A percentile compares a stretch with the other conserved stretches of the same genome.
These are phyloP conservation scores for Sula dactylatra DNA, from an alignment of 2,113 vertebrate genomes.

Conservation along the genomic window DNA sequence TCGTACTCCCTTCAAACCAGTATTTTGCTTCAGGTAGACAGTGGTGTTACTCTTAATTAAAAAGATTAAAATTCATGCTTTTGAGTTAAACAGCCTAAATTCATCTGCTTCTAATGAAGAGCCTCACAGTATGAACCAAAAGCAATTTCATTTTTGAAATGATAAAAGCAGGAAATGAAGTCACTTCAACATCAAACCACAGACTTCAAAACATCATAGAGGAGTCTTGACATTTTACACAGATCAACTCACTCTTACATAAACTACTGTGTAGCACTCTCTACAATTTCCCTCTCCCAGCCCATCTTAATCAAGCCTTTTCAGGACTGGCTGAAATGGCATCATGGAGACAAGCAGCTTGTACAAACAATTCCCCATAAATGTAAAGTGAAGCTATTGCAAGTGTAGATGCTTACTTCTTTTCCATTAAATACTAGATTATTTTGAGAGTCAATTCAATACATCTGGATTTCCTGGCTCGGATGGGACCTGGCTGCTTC, in stretches of 20 bases:
- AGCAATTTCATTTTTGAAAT: not conserved
- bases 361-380: not conserved
- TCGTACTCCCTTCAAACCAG: not conserved
- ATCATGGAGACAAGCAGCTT: not conserved
- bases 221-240: not conserved
- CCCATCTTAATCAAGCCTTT: not conserved
- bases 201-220: not conserved
- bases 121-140: not conserved
- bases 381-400: not conserved
- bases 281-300: not conserved
- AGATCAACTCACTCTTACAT: not conserved
- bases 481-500: not conserved
- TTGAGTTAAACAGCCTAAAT: not conserved
- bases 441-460: not conserved
- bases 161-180: not conserved
- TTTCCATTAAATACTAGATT: not conserved
- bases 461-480: not conserved
- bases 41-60: not conserved
- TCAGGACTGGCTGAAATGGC: not conserved
- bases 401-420: not conserved
- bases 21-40: not conserved
- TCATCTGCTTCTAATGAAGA: not conserved
- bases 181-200: not conserved
- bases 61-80: not conserved
- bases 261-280: not conserved